Evolutionary conservation across 2,113 vertebrate genomes (phyloP).

Genomic region (Channa argus): DNA sequence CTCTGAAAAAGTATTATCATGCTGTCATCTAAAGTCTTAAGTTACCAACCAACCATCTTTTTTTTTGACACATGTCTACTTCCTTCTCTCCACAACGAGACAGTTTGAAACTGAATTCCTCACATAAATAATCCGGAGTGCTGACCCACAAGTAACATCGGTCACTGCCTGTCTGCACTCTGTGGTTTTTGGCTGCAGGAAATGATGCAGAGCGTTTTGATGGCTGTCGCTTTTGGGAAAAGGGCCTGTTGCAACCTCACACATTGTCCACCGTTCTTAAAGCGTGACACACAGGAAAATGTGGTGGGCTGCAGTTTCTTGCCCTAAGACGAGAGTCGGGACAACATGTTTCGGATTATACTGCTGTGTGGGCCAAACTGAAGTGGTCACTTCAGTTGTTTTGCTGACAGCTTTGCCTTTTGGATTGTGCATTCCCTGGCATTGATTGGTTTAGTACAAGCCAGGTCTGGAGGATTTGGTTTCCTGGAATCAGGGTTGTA

Average conservation of each 20-base stretch:
- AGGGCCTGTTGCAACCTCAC: conserved; percentile 25
- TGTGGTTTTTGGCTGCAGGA: conserved; percentile 39
- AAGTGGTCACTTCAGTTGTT: conserved; percentile 19
- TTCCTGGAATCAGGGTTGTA: too few relatives aligned
- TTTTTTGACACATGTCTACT: not conserved
- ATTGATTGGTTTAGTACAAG: not conserved
- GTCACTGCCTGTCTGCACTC: conserved; percentile 42
- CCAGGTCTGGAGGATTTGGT: not conserved
- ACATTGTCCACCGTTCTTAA: conserved; percentile 33
- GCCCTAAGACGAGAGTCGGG: conserved; percentile 13
- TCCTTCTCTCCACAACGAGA: not conserved
- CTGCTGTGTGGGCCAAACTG: conserved; percentile 56
- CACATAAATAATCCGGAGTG: conserved; percentile 16
- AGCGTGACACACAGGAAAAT: conserved; percentile 28
- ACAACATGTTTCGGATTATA: conserved; percentile 30
- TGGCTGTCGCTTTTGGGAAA: conserved; percentile 40
- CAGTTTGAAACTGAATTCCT: conserved; percentile 22
- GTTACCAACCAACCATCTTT: not conserved
- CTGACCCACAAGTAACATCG: conserved; percentile 18
- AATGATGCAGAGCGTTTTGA: conserved; percentile 37
- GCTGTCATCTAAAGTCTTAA: conserved; percentile 12
- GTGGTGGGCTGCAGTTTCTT: conserved; percentile 31
- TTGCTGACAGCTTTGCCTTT: conserved; percentile 34
- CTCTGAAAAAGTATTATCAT: not conserved
- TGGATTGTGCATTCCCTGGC: conserved; percentile 7